Evolutionary conservation across 1,140 invertebrate genomes (phyloP), one percentile per base, ranked within the genome.

Genomic region (Pseudachorutes palmiensis): DNA sequence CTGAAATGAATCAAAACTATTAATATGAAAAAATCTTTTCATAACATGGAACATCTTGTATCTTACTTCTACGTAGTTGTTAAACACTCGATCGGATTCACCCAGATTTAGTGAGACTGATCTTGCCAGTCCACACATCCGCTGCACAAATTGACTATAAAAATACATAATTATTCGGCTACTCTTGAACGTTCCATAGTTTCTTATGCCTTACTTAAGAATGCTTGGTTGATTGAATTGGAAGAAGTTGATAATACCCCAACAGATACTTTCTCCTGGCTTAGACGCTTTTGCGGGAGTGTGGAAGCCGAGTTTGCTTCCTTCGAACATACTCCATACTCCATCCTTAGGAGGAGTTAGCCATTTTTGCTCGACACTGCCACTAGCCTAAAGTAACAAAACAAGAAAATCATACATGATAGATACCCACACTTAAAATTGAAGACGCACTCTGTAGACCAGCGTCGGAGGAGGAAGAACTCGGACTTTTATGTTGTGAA

Each of bases 401-500:
- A 55, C 16, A 24, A 14, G 5, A 14, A 24, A 5, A 55, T 3
- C 12, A 16, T 33, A 30, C 14, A 5, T 16, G n/a, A n/a, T n/a
- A n/a, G n/a, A n/a, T n/a, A n/a, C n/a, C n/a, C n/a, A n/a, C n/a
- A n/a, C n/a, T n/a, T n/a, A n/a, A n/a, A n/a, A n/a, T n/a, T n/a
- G n/a, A n/a, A n/a, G n/a, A n/a, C n/a, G n/a, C n/a, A n/a, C n/a
- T n/a, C 61, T 33, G 45, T 64, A 64, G 29, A 64, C 62, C 2
- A 64, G 28, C 2, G 62, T 64, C 1, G 62, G 62, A 29, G 45
- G 22, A 19, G 41, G 41, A 5, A 64, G 28, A 2, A 64, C 45
- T 12, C 62, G 49, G 30, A 45, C 62, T 14, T 51, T 31, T 3
- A 28, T 5, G 2, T 14, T 1, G 32, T 51, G 36, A 9, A 28